Evolutionary conservation across 2,113 vertebrate species (phyloP).

Genomic region (Alexandromys fortis): DNA sequence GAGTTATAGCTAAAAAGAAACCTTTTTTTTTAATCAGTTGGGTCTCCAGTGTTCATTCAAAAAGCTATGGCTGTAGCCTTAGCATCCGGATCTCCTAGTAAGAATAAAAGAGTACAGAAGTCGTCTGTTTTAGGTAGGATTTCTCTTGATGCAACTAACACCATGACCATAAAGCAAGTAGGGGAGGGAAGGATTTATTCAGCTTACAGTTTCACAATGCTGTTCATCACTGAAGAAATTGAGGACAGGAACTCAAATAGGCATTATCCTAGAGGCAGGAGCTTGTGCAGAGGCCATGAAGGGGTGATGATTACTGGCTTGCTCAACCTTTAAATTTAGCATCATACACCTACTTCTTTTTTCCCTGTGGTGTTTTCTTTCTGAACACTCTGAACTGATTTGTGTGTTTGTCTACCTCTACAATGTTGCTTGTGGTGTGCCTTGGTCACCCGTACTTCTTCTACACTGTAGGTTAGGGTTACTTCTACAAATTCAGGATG

Average conservation of each 20-base stretch:
- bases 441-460: background rate
- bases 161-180: too few species aligned
- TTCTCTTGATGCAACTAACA: too few species aligned
- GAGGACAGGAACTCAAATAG: too few species aligned
- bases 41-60: background rate
- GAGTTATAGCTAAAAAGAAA: background rate
- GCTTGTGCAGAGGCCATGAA: too few species aligned
- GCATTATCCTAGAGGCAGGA: too few species aligned
- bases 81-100: background rate
- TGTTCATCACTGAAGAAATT: too few species aligned
- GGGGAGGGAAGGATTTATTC: too few species aligned
- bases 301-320: too few species aligned
- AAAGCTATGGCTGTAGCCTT: background rate
- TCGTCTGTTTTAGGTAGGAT: too few species aligned
- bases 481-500: background rate
- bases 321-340: background rate
- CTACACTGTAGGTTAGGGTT: background rate
- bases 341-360: background rate
- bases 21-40: background rate
- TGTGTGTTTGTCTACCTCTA: background rate
- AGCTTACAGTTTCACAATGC: too few species aligned
- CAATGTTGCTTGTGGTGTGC: background rate
- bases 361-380: background rate
- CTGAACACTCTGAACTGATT: background rate
- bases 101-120: background rate